Evolutionary conservation across 2,888 invertebrate species (phyloP), one percentile per base, ranked within the genome.

Genomic region (Abrostola tripartita): DNA sequence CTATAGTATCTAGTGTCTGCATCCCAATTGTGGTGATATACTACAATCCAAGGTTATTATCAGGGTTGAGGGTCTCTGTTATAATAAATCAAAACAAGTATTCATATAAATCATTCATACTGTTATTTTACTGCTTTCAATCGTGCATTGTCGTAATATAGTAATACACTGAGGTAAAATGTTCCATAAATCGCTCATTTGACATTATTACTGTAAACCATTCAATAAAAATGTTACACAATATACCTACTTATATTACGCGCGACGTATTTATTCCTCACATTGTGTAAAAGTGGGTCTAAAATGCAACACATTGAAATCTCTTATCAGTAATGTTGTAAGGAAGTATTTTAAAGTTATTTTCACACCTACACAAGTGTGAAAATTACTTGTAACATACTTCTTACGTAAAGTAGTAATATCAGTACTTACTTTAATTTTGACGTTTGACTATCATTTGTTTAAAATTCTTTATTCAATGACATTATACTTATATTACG

Each of bases 161-260:
- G 44, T 47, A 47, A 24, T 24, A 24, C 24, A 24, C 10, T 9
- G 44, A 47, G 24, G 44, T 47, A 24, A 44, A 47, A 47, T 24
- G 9, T 14, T 24, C 10, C 44, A 24, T 47, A 5, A 24, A 24
- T 47, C 44, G 24, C 44, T 47, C 24, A 8, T 24, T 14, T 47
- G 24, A 24, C 24, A 24, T 47, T 47, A 9, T 47, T 8, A 8
- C 24, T 14, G 44, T 24, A 24, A 14, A 24, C 44, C 44, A 47
- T 24, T 24, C 24, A 24, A 24, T 47, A 47, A 47, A 44, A 14
- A 24, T 47, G 44, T 47, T 47, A 47, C 44, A 47, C 44, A 47
- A 47, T 47, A 47, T 24, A 47, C 9, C 24, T 24, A 24, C 24
- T 24, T 47, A 24, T 24, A 10, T 47, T 14, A 47, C 24, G 4